Base-by-base conservation (phyloP, 2,888 invertebrate genomes). In the Tupiocoris notatus region DNA sequence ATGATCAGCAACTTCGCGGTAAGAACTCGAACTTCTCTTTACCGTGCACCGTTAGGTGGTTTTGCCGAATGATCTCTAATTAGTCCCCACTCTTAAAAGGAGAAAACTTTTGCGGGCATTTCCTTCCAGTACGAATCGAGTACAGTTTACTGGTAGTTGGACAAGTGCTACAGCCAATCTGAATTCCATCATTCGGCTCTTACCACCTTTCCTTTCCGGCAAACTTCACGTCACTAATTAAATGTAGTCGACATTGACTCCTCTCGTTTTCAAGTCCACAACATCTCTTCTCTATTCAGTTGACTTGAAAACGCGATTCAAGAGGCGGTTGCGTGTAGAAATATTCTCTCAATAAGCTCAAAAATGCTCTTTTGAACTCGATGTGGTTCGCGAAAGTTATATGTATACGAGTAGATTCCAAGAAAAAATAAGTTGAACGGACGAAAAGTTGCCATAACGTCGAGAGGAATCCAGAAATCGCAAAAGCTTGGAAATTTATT, bases 151-250 rank as follows among this genome's bases (percentile, higher is more conserved):
- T 2, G 12, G 65, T 39, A 25, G 65, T 65, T 65, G 0, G 2
- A 17, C 65, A 39, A 65, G 39, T 39, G 64, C 23, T 39, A 24
- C 39, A 12, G 25, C 25, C 65, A 20, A 65, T 39, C 63, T 63
- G 17, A 63, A 63, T 22, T 23, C 3, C n/a, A 1, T 25, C 63
- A 39, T 39, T 39, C 20, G 65, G 3, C 39, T 63, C 22, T 63
- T 63, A 1, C 63, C 39, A 39, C 65, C 25, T 64, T 64, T 65
- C 65, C 65, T 39, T 65, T 25, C 12, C 12, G 23, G 24, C 18
- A 16, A 20, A 65, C 65, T 65, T 65, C 39, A 65, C 65, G 39
- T 39, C 65, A 39, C 65, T 65, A 65, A 65, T 65, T 65, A 65
- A 65, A 65, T 65, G 20, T 24, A 9, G 9, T 24, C 39, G 3